Evolutionary conservation across 2,888 invertebrate genomes (phyloP), one percentile per base, ranked within the genome.

Genomic region (Neocrepidodera transversa): DNA sequence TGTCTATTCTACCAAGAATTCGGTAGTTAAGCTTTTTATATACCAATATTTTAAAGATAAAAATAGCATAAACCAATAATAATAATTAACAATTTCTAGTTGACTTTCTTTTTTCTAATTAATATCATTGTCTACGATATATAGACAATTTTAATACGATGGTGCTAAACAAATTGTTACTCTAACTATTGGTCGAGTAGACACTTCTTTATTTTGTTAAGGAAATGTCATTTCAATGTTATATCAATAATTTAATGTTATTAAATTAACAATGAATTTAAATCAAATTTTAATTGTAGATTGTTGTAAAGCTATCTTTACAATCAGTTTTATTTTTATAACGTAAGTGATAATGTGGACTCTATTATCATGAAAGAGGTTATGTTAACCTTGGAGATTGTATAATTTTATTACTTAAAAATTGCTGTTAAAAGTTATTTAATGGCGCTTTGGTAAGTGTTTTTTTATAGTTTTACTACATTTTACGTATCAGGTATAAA

Each of bases 201-300:
- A n/a, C n/a, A n/a, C n/a, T n/a, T n/a, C n/a, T n/a, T n/a, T n/a
- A n/a, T n/a, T n/a, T n/a, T n/a, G n/a, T n/a, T n/a, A n/a, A n/a
- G n/a, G n/a, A 23, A 23, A 10, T 28, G 28, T 28, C 28, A 10
- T 2, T 4, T 54, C 54, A 54, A 54, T 35, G 54, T 47, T 45
- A 54, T 45, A 54, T 45, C 26, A 45, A 47, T 54, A 20, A 47
- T 10, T 20, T 32, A 2, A 40, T 23, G 10, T 16, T 11, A 53
- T 53, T 23, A 32, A 30, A 30, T 40, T 5, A 6, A 53, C 20
- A 32, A 40, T 32, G 32, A 43, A 43, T 43, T 6, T 8, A 11
- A 4, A 18, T 32, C 18, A 13, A 32, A 8, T 11, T 28, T 2
- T 5, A 4, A 7, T 7, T 18, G 8, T 20, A 35, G 18, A 18